phyloP scores from a whole-genome alignment of 2,888 invertebrate genomes.

The Stratiomys singularior region DNA sequence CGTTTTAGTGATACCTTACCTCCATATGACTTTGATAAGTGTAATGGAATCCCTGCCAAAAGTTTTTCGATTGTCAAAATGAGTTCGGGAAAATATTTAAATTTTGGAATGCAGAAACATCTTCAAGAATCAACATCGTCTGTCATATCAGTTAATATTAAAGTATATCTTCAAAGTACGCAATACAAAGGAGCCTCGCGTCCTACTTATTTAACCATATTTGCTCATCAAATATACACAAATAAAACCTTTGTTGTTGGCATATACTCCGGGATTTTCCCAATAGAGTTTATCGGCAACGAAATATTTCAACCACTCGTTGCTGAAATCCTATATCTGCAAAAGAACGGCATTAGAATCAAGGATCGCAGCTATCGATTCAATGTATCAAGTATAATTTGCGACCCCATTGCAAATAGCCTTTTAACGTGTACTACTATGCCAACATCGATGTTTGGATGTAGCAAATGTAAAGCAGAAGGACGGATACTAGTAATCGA shows the following conservation, averaged over 20 bases:
- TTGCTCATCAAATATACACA: conserved; percentile 39
- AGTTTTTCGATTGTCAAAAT: neutral
- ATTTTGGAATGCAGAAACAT: conserved; percentile 47
- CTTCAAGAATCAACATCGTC: neutral
- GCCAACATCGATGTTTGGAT: conserved; percentile 50
- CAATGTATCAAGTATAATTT: conserved; percentile 43
- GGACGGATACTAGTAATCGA: conserved; percentile 45
- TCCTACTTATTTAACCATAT: conserved; percentile 49
- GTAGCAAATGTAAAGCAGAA: conserved; percentile 49
- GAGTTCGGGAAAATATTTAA: conserved; percentile 49
- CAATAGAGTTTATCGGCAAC: conserved; percentile 49
- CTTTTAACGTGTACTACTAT: conserved; percentile 50
- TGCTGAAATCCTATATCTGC: conserved; percentile 46
- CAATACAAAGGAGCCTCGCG: conserved; percentile 9
- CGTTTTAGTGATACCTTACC: neutral
- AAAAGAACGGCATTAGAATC: conserved; percentile 29
- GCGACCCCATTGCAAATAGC: conserved; percentile 50
- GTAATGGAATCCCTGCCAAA: neutral
- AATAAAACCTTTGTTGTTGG: conserved; percentile 50
- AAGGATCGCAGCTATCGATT: conserved; percentile 35
- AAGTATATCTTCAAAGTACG: neutral
- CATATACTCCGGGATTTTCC: conserved; percentile 49
- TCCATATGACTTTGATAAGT: conserved; percentile 2
- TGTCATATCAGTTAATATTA: neutral
- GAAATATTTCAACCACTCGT: conserved; percentile 51